Evolutionary conservation across 2,888 invertebrate genomes (phyloP), one percentile per base, ranked within the genome.

Genomic region (Eurois occulta): DNA sequence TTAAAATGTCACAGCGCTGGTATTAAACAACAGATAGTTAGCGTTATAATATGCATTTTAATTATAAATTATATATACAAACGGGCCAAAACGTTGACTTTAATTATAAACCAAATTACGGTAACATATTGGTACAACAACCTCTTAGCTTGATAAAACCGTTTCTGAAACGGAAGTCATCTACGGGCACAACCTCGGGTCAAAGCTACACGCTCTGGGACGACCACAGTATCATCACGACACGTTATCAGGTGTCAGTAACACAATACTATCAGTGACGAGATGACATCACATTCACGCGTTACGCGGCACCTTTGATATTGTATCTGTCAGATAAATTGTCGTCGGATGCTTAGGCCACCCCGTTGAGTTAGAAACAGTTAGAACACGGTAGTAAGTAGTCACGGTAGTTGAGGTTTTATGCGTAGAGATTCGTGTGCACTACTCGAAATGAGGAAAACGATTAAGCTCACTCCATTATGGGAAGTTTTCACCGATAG

Each of bases 291-390:
- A 58, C 11, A n/a, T 6, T 18, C 62, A 5, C 41, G 52, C 16
- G 21, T 72, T 21, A 35, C 28, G 35, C 58, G 68, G 65, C 48
- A 8, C 80, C 24, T 75, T 75, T 80, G 80, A 81, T 32, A 80
- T 43, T 28, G 28, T 38, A 74, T 73, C 74, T n/a, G 62, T 68
- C 35, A n/a, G 35, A 48, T 60, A n/a, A n/a, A 35, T 64, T 41
- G 58, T 65, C 24, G 28, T 77, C 32, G 38, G 41, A 10, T 13
- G 16, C 43, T 55, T 10, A 18, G 79, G 6, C 52, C 75, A 75
- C 75, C 68, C 68, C 68, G 65, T 32, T 65, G 70, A 71, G 65
- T 13, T n/a, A n/a, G n/a, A 55, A 46, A 58, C 64, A 71, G 65
- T 13, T n/a, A n/a, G n/a, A 55, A 46, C 28, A 64, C 28, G 28